Evolutionary conservation across 1,140 invertebrate genomes (phyloP), one percentile per base, ranked within the genome.

Genomic region (Zaprionus gabonicus): DNA sequence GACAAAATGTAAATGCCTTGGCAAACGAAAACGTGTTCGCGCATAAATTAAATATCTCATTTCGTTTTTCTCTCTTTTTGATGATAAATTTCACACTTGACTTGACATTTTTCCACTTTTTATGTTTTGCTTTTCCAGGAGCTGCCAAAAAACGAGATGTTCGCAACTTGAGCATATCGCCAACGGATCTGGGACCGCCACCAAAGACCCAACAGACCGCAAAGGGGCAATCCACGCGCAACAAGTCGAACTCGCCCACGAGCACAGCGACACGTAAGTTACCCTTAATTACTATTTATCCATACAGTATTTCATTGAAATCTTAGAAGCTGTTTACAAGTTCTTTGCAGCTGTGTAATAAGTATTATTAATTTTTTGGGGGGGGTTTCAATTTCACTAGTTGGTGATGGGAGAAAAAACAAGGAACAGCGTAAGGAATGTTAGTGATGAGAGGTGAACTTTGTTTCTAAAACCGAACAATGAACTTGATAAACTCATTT

Each of bases 61-160:
- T 36, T 65, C 23, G 20, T 27, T 4, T 23, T 65, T 65, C 34
- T 55, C 64, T 36, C 36, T 51, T 55, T 68, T 49, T 49, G 49
- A 44, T 68, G 23, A 15, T 51, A 36, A 17, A 46, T 57, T 62
- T 55, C 13, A n/a, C 49, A 64, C 41, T 62, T 20, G 27, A 27
- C 41, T 27, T 10, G 28, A n/a, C 31, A 25, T 64, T 55, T 53
- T 53, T 17, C 12, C 17, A 25, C 25, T 15, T 53, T 4, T 38
- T n/a, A 20, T 20, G 20, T 13, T 64, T 27, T 55, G 28, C 31
- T 28, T 25, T 49, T 71, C 34, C 79, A 93, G 92, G 92, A 90
- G 80, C 92, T 76, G 92, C 92, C 90, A 93, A 93, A 76, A 93
- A 93, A 76, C 92, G 92, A 60, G 92, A 93, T 91, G 92, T 93